phyloP scores from a whole-genome alignment of 2,113 vertebrate genomes.

The Alaudala cheleensis region DNA sequence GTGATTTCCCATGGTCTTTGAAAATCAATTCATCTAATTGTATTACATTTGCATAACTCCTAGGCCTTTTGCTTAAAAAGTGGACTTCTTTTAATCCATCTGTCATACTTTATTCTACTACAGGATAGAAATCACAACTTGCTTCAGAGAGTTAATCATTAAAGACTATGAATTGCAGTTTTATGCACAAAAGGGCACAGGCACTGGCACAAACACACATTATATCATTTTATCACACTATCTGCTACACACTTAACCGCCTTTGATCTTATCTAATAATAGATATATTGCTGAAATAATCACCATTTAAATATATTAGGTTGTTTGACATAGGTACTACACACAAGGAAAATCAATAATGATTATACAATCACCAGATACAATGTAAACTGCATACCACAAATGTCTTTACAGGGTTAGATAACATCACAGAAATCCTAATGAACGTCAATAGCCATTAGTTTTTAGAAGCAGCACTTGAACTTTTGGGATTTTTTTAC shows the following conservation, averaged over 20 bases:
- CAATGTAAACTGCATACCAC: conserved; percentile 78
- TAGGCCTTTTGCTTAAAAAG: conserved; percentile 25
- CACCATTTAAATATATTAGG: conserved; percentile 83
- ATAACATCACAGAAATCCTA: conserved; percentile 79
- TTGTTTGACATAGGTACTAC: conserved; percentile 81
- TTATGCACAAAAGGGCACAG: conserved; percentile 39
- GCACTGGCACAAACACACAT: conserved; percentile 18
- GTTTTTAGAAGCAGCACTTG: conserved; percentile 76
- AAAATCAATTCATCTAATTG: conserved; percentile 50
- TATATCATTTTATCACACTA: conserved; percentile 54
- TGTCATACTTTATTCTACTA: conserved; percentile 53
- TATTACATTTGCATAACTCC: conserved; percentile 56
- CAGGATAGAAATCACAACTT: conserved; percentile 50
- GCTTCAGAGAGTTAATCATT: conserved; percentile 74
- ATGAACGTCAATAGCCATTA: conserved; percentile 79
- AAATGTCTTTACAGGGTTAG: conserved; percentile 73
- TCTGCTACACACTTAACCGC: conserved; percentile 61
- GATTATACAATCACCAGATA: conserved; percentile 78
- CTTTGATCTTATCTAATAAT: conserved; percentile 81
- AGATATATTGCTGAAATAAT: conserved; percentile 79
- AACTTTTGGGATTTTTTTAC: conserved; percentile 65
- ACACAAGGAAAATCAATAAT: conserved; percentile 80
- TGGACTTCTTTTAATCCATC: conserved; percentile 43
- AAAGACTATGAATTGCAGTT: conserved; percentile 33
- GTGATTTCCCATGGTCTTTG: conserved; percentile 74